These are phyloP conservation scores for Macroramphosus scolopax DNA, from an alignment of 2,797 vertebrate genomes.

Conservation along the genomic window DNA sequence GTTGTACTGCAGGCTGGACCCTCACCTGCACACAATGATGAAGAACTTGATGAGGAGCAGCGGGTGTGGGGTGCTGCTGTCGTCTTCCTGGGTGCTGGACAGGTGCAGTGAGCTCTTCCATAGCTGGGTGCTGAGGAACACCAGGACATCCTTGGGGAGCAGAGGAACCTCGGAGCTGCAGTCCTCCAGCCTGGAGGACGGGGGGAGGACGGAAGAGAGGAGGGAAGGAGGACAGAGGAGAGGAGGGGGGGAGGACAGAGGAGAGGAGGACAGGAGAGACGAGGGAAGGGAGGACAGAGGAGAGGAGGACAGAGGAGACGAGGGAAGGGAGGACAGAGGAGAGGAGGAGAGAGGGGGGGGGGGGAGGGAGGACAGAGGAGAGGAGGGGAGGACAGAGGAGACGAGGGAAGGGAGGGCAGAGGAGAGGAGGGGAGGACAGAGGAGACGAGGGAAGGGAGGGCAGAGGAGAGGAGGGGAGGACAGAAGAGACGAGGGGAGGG, in stretches of 20 bases:
- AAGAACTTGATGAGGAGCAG: slow-evolving; percentile 91
- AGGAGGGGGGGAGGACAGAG: too few species aligned
- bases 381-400: slow-evolving; percentile 32
- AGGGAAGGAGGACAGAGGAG: too few species aligned
- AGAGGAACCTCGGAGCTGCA: slow-evolving; percentile 83
- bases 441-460: too few species aligned
- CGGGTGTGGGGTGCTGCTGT: slow-evolving; percentile 76
- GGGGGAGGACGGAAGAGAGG: too few species aligned
- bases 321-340: too few species aligned
- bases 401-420: slow-evolving; percentile 63
- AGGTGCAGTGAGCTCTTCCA: slow-evolving; percentile 78
- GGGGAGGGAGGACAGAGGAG: too few species aligned
- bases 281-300: slow-evolving; percentile 55
- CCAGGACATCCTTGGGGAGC: slow-evolving; percentile 84
- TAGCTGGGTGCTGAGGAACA: slow-evolving; percentile 83
- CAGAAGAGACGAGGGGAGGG: too few species aligned
- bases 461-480: too few species aligned
- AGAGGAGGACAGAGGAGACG: background rate
- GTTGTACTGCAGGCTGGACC: too few species aligned
- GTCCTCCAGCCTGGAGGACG: slow-evolving; percentile 82
- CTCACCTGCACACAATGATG: slow-evolving; percentile 92
- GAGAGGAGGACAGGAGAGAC: slow-evolving; percentile 47
- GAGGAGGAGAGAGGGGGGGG: too few species aligned
- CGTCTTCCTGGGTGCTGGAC: slow-evolving; percentile 49
- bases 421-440: too few species aligned